Percentiles rank a stretch among this genome's conserved stretches.
phyloP scores from a whole-genome alignment of 2,888 invertebrate genomes.

The Galeopsomyia nigrocyanea region DNA sequence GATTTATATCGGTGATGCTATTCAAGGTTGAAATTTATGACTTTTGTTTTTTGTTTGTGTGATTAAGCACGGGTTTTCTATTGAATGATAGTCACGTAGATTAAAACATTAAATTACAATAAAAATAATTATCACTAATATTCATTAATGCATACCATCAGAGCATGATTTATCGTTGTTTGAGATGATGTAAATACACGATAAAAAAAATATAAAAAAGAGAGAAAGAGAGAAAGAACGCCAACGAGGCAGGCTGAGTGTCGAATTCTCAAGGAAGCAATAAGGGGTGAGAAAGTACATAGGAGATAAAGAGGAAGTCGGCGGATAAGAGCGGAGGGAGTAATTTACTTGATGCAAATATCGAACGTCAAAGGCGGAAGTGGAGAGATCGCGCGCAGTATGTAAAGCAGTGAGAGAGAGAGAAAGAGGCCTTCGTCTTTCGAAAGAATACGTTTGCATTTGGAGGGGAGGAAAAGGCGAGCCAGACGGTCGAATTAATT shows the following conservation, averaged over 20 bases:
- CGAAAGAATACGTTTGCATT: constrained; percentile 7
- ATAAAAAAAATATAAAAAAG: too few relatives aligned
- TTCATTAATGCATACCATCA: too few relatives aligned
- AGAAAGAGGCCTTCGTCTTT: constrained; percentile 27
- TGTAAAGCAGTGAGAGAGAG: constrained; percentile 35
- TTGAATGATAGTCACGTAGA: too few relatives aligned
- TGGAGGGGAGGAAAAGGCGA: neutral
- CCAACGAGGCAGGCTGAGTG: constrained; percentile 30
- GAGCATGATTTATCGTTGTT: too few relatives aligned
- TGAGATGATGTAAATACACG: too few relatives aligned
- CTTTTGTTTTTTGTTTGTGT: too few relatives aligned
- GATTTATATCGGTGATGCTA: too few relatives aligned
- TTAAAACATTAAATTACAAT: too few relatives aligned
- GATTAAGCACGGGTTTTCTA: too few relatives aligned
- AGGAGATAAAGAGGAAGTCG: neutral
- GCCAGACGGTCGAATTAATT: constrained; percentile 34
- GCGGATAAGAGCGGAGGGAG: constrained; percentile 4
- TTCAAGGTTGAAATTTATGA: too few relatives aligned
- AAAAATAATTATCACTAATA: too few relatives aligned
- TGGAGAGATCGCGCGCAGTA: constrained; percentile 32
- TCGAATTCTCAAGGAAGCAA: constrained; percentile 8
- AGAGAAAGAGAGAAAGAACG: neutral
- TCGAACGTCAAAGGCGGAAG: constrained; percentile 42
- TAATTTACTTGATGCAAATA: constrained; percentile 49
- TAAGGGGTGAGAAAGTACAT: constrained; percentile 32